A percentile compares a stretch with the other conserved stretches of the same genome.
phyloP scores from a whole-genome alignment of 2,797 vertebrate genomes.

The Acanthopagrus latus region DNA sequence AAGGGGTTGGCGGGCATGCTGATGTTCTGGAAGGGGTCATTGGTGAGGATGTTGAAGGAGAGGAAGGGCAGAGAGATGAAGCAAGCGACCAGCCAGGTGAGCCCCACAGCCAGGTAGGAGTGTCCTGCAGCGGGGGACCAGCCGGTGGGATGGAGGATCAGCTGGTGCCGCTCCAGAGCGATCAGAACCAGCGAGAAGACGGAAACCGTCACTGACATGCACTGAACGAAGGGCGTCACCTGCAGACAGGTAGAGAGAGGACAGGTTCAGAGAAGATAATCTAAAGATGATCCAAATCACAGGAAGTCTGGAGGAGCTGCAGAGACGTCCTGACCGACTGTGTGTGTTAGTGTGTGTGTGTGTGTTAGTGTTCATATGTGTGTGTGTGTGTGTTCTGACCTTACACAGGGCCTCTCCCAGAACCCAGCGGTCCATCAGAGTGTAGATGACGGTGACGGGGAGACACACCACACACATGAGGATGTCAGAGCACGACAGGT shows the following conservation, averaged over 20 bases:
- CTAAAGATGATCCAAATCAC: too few relatives aligned
- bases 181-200: conserved; percentile 87
- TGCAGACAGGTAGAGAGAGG: conserved; percentile 9
- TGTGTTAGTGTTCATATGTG: neutral
- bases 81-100: conserved; percentile 86
- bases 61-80: conserved; percentile 88
- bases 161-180: conserved; percentile 87
- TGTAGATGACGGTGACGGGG: conserved; percentile 88
- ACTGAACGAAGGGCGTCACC: conserved; percentile 87
- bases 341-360: neutral
- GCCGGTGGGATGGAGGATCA: conserved; percentile 88
- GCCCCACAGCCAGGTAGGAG: conserved; percentile 85
- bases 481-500: conserved; percentile 88
- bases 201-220: conserved; percentile 87
- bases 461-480: conserved; percentile 88
- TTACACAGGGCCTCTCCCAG: conserved; percentile 87
- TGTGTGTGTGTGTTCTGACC: conserved; percentile 59
- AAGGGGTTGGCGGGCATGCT: conserved; percentile 84
- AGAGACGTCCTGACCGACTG: too few relatives aligned
- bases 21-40: conserved; percentile 86
- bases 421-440: conserved; percentile 89
- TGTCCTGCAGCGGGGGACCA: conserved; percentile 86
- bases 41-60: conserved; percentile 86
- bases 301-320: too few relatives aligned
- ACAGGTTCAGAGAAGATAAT: too few relatives aligned